Evolutionary conservation across 2,113 vertebrate genomes (phyloP).

Genomic region (Pogona vitticeps): DNA sequence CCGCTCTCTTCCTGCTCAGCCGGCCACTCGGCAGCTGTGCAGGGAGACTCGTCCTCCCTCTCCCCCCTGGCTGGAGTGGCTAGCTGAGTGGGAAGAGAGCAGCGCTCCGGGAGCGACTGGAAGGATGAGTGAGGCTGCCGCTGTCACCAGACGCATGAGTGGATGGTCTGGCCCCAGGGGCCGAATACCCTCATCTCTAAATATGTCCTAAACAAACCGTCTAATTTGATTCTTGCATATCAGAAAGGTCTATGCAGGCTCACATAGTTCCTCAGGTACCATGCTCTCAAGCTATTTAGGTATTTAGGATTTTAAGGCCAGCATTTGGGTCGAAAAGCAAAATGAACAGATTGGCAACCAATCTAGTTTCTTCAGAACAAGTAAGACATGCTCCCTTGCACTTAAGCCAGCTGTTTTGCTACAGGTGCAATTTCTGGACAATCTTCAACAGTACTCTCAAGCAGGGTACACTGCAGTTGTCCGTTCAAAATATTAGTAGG

Average conservation of each 20-base stretch:
- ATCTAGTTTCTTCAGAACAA: neutral
- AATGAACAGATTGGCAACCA: neutral
- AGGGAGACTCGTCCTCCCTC: too few species aligned
- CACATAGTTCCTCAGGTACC: neutral
- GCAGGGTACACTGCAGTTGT: neutral
- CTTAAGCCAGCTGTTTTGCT: neutral
- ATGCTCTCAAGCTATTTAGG: neutral
- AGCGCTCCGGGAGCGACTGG: too few species aligned
- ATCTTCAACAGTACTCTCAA: neutral
- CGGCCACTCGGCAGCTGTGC: too few species aligned
- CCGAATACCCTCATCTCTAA: too few species aligned
- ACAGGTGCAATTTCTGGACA: neutral
- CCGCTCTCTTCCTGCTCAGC: too few species aligned
- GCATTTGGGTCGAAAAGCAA: neutral
- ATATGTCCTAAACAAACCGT: too few species aligned
- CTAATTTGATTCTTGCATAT: neutral
- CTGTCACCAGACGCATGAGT: too few species aligned
- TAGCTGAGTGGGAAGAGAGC: too few species aligned
- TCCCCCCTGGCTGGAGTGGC: too few species aligned
- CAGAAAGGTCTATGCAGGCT: neutral
- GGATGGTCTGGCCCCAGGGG: too few species aligned
- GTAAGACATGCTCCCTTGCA: neutral
- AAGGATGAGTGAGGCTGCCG: too few species aligned
- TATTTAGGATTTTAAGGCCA: neutral
- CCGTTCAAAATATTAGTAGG: neutral